phyloP scores from a whole-genome alignment of 2,797 vertebrate genomes.

The Notolabrus celidotus region DNA sequence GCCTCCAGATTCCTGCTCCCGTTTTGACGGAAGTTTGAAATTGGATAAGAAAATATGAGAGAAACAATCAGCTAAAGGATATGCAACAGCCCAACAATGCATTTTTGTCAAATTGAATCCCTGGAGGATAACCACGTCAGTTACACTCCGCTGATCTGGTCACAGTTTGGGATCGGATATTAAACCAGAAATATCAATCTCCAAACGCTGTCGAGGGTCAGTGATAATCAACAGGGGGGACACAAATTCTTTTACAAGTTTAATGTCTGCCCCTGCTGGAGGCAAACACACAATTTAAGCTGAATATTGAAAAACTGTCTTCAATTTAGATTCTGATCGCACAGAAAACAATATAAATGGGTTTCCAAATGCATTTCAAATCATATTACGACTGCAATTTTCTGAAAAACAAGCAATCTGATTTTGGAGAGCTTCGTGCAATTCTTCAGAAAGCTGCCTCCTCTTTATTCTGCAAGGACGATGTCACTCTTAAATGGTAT shows the following conservation, averaged over 20 bases:
- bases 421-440: neutral
- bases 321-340: slow-evolving; percentile 11
- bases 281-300: slow-evolving; percentile 13
- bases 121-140: neutral
- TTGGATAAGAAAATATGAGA: neutral
- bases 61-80: neutral
- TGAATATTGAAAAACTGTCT: slow-evolving; percentile 13
- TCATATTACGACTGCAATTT: neutral
- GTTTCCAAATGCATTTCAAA: slow-evolving; percentile 4
- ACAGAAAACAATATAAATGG: slow-evolving; percentile 3
- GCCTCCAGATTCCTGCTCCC: neutral
- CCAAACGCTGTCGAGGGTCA: slow-evolving; percentile 12
- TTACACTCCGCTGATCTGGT: slow-evolving; percentile 6
- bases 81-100: slow-evolving; percentile 6
- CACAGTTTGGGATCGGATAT: slow-evolving; percentile 14
- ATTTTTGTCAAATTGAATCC: slow-evolving; percentile 19
- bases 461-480: neutral
- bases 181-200: slow-evolving; percentile 31
- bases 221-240: neutral
- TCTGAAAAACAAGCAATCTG: neutral
- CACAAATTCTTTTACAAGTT: slow-evolving; percentile 14
- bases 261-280: neutral
- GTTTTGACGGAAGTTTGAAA: neutral
- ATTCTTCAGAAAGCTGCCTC: neutral
- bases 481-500: neutral